Conservation (phyloP, 1,140 invertebrate species). For the honey bee (Apis mellifera) region Amel_HAv3.1 CM009941.2:15221001-15221500, state of each 20-base stretch:
- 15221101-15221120: neutral
- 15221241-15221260: neutral
- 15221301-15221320: conserved; percentile 48
- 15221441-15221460: neutral
- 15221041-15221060: neutral
- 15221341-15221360: conserved; percentile 38
- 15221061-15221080: neutral
- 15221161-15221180: neutral
- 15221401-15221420: conserved; percentile 47
- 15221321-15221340: conserved; percentile 36
- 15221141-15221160: neutral
- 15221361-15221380: conserved; percentile 38
- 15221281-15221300: conserved; percentile 52
- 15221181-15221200: conserved; percentile 33
- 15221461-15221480: too few relatives aligned
- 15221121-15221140: neutral
- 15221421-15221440: neutral
- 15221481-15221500: too few relatives aligned
- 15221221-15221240: conserved; percentile 9
- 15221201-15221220: conserved; percentile 23
- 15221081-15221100: neutral
- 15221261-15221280: conserved; percentile 34
- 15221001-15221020: neutral
- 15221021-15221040: neutral
- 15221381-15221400: conserved; percentile 47